Evolutionary conservation across 2,888 invertebrate species (phyloP), one percentile per base, ranked within the genome.

Genomic region (Linnaemya vulpina): DNA sequence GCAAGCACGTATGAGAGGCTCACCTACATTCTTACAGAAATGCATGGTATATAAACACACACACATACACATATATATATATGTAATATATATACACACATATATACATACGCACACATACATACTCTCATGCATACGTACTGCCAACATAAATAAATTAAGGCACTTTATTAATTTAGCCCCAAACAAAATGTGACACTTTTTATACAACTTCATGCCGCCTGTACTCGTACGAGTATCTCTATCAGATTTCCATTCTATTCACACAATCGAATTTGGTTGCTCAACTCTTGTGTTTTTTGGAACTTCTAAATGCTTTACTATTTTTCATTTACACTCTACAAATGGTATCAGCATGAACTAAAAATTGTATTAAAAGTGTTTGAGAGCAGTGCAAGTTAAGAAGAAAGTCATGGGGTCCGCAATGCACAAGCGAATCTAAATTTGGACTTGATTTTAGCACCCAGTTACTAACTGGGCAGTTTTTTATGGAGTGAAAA

Each of bases 151-250:
- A 40, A 58, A 62, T 79, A 79, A 78, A 68, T 67, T 79, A 73
- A 55, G 20, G 68, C 55, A 70, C 75, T 80, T 67, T 75, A 70
- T 79, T 75, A 79, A 55, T 75, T 71, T 63, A 60, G 76, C 80
- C 80, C 46, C 40, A 71, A 84, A 51, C 80, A 65, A 71, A 76
- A 84, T 84, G 67, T 80, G 76, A 71, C 80, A 80, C 80, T 84
- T 76, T 84, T 76, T 38, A 58, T 40, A 67, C 68, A 75, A 80
- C 63, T 84, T 75, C 70, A 84, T 84, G 46, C 62, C 43, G 63
- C 46, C 46, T 79, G 53, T 55, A 30, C 2, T 3, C n/a, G 5
- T 3, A 20, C 51, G 40, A 74, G 43, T 65, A 49, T 71, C 40
- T 71, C 65, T 65, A 77, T 83, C 71, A 73, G 71, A 77, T 83